Evolutionary conservation across 2,113 vertebrate species (phyloP), one percentile per base, ranked within the genome.

Genomic region (Melanotaenia duboulayi): DNA sequence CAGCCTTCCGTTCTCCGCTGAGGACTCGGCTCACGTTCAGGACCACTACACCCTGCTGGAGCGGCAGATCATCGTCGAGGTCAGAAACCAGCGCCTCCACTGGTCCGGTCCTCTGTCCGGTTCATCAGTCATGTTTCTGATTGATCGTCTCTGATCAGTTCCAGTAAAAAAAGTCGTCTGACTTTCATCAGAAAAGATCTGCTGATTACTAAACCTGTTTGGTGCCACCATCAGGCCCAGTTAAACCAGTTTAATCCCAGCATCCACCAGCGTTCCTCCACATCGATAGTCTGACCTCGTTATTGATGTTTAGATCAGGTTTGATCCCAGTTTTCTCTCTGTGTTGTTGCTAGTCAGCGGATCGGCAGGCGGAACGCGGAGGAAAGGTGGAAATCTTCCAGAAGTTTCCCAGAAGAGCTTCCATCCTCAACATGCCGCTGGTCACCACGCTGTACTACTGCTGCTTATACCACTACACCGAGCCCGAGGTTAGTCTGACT

Each of bases 391-490:
- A 97, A 49, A 89, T 97, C 35, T 99, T 99, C 90, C 95, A 92
- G 54, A 97, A 94, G 81, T 94, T 96, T n/a, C 97, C 97, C 50
- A 92, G 97, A 44, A 96, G 95, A 85, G 96, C 97, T 2, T 97
- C 96, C 2, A 96, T 99, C 70, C 94, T 98, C 73, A 95, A 97
- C 87, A 97, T 97, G 97, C 97, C 98, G 0, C 90, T 99, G 51
- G 94, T 99, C 90, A 98, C 97, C 0, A 99, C 98, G 0, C 93
- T 99, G 9, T 98, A 97, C 89, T 99, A 99, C 86, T 95, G 95
- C 87, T 99, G 97, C 84, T 95, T 99, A 82, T 99, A 99, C 90
- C 98, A 99, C 88, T 97, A 98, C 80, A 0, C 4, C 0, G 77
- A 83, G 25, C 0, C 74, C 0, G 76, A 90, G 86, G 89, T 89